A percentile compares a stretch with the other conserved stretches of the same genome.
Evolutionary conservation across 2,888 invertebrate genomes (phyloP).

Genomic region (Zaprionus obscuricornis): DNA sequence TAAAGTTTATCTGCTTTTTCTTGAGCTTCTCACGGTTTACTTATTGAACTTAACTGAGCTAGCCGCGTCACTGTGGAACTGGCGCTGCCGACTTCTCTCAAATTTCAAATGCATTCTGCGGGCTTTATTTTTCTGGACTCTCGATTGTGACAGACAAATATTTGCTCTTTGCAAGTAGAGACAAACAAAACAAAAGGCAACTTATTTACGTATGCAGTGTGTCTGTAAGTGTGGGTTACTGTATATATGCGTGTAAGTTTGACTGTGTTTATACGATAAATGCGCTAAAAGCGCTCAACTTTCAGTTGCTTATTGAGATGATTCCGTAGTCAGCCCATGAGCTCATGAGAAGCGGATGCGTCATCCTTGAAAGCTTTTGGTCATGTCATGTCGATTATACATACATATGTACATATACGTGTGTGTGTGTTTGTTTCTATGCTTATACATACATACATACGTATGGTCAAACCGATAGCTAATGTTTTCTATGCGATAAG

Average conservation of each 20-base stretch:
- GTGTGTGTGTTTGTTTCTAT: not conserved
- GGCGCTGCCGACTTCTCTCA: conserved; percentile 59
- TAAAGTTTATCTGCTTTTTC: conserved; percentile 71
- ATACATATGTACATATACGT: not conserved
- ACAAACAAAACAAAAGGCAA: conserved; percentile 26
- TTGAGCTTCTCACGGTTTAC: conserved; percentile 82
- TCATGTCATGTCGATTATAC: conserved; percentile 8
- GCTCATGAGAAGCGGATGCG: conserved; percentile 44
- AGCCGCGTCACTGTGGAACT: not conserved
- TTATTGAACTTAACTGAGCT: conserved; percentile 55
- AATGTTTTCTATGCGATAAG: conserved; percentile 35
- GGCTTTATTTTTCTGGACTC: conserved; percentile 44
- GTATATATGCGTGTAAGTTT: conserved; percentile 21
- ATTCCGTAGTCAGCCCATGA: conserved; percentile 36
- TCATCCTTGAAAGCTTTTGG: conserved; percentile 31
- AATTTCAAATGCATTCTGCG: conserved; percentile 57
- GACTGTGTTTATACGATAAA: conserved; percentile 23
- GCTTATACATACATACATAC: not conserved
- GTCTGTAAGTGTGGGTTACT: not conserved
- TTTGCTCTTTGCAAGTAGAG: conserved; percentile 49
- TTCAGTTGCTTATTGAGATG: conserved; percentile 27
- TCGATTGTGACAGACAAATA: conserved; percentile 40
- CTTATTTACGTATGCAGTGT: not conserved
- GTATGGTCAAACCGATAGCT: conserved; percentile 37
- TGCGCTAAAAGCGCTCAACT: conserved; percentile 31